These are phyloP conservation scores for Argopecten irradians DNA, from an alignment of 1,140 invertebrate species.

Conservation along the genomic window DNA sequence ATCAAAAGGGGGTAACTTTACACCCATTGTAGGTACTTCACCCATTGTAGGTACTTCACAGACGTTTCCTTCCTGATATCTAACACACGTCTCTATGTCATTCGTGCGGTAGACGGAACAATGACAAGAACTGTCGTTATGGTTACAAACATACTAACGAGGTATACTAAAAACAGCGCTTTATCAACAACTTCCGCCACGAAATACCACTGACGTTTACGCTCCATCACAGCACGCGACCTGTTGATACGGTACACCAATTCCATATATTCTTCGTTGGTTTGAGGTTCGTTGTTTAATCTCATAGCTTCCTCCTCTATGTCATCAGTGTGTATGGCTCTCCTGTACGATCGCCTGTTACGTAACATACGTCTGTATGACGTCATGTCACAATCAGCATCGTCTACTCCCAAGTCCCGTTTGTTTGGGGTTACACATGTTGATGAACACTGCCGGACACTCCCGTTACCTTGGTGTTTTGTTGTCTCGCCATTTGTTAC, in stretches of 20 bases:
- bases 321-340: not conserved
- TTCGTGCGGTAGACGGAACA: slow-evolving; percentile 50
- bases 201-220: slow-evolving; percentile 67
- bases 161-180: slow-evolving; percentile 65
- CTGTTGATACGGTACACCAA: not conserved
- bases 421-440: not conserved
- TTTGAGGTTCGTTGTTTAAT: not conserved
- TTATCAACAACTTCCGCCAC: slow-evolving; percentile 69
- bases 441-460: not conserved
- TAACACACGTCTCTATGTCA: no score
- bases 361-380: not conserved
- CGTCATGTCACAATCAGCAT: slow-evolving; percentile 27
- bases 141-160: slow-evolving; percentile 60
- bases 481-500: not conserved
- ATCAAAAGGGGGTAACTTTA: no score
- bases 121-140: slow-evolving; percentile 66
- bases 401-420: not conserved
- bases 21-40: no score
- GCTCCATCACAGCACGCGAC: not conserved
- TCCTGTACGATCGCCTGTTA: slow-evolving; percentile 32
- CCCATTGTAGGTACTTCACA: no score
- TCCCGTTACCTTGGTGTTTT: slow-evolving; percentile 24
- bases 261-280: not conserved
- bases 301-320: not conserved
- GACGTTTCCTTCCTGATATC: no score